Base-by-base conservation (phyloP, 2,888 invertebrate genomes). In the Drosophila macrospina region DNA sequence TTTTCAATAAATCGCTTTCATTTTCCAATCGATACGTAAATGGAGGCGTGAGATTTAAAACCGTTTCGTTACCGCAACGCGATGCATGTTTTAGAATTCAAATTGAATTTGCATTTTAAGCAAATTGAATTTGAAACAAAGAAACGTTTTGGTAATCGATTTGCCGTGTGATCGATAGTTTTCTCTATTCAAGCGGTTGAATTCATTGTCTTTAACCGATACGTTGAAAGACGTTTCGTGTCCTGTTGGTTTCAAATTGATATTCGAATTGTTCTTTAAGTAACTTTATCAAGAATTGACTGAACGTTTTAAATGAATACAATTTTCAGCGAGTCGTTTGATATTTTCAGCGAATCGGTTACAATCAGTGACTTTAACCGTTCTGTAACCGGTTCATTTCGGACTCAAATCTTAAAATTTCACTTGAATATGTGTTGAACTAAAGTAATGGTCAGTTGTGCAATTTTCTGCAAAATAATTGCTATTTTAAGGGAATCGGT, bases 11-110 rank as follows among this genome's bases (percentile, higher is more conserved):
- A 37, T 37, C 39, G 10, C n/a, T 41, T 41, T 41, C 10, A 3
- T 30, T 30, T 41, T 20, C 5, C 20, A 54, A 54, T n/a, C 30
- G 10, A 41, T 16, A 41, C 20, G n/a, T 52, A 16, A 24, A 39
- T 39, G 16, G 11, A 26, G 11, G 11, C 15, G 11, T 0, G 2
- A 26, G 36, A 8, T 13, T 10, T 6, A n/a, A n/a, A 39, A 39
- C 13, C 28, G n/a, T 50, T 47, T 6, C n/a, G 11, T 26, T 10
- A 26, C 11, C 5, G 5, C n/a, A 6, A 26, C 5, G 11, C 10
- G 13, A 8, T 1, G 24, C 13, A 13, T 44, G 28, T 15, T 39
- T 39, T 37, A 13, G 34, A 34, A 34, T 1, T 15, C 15, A 37
- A 37, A 28, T 28, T 28, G 7, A 28, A 28, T 28, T 28, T 6